These are phyloP conservation scores for Slavum lentiscoides DNA, from an alignment of 2,888 invertebrate genomes.

Conservation along the genomic window DNA sequence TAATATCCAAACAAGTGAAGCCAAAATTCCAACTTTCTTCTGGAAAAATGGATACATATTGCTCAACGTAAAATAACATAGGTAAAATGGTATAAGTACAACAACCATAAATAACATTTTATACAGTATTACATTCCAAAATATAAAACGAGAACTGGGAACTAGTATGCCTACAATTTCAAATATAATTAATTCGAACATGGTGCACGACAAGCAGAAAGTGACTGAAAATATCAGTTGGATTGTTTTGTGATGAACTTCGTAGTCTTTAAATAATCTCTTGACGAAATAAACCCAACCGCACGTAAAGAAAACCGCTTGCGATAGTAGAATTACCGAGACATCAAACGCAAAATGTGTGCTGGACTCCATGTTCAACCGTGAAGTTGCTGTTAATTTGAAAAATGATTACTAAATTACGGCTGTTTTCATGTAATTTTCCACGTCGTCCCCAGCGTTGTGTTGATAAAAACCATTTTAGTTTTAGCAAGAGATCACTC, in stretches of 20 bases:
- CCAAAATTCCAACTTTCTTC: conserved; percentile 66
- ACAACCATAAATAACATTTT: conserved; percentile 91
- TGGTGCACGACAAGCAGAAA: conserved; percentile 94
- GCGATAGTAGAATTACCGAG: conserved; percentile 58
- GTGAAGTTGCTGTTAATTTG: neutral
- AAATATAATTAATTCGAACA: conserved; percentile 99
- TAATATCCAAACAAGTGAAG: conserved; percentile 82
- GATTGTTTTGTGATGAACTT: conserved; percentile 91
- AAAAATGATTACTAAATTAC: conserved; percentile 3
- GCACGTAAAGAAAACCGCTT: conserved; percentile 92
- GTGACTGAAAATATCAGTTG: conserved; percentile 95
- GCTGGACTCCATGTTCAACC: conserved; percentile 39
- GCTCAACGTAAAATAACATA: conserved; percentile 90
- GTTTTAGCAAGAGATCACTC: neutral
- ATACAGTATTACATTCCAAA: conserved; percentile 93
- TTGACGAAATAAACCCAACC: conserved; percentile 99
- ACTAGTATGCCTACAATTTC: conserved; percentile 92
- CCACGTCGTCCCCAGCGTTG: neutral
- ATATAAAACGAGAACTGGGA: conserved; percentile 85
- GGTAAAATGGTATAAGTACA: conserved; percentile 94
- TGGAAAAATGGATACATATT: conserved; percentile 67
- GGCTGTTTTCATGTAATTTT: neutral
- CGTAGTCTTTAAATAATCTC: conserved; percentile 94
- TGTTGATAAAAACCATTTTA: neutral
- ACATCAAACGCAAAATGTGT: conserved; percentile 38